Conservation (phyloP, 2,113 vertebrate genomes). For the Epinephelus cyanopodus region DNA sequence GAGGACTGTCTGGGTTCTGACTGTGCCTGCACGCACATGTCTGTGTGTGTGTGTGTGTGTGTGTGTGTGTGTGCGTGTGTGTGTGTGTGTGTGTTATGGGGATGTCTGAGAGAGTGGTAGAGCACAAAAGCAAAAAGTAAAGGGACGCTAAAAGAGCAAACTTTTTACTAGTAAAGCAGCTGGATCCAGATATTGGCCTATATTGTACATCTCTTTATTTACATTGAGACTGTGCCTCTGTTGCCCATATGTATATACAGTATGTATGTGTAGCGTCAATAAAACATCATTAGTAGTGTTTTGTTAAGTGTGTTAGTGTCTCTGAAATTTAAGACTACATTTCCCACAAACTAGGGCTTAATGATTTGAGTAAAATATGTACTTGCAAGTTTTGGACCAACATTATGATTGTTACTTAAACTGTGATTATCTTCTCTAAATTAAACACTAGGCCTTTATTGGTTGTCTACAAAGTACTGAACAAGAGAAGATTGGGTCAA, state of each 20-base stretch:
- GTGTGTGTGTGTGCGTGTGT: neutral
- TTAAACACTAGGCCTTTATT: neutral
- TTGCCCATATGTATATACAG: neutral
- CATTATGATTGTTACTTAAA: too few relatives aligned
- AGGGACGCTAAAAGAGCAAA: neutral
- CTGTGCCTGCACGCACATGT: constrained; percentile 16
- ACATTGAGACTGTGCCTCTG: neutral
- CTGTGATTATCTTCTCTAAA: neutral
- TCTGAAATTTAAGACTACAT: neutral
- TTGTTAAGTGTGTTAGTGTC: neutral
- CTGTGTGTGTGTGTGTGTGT: neutral
- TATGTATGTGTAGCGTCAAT: too few relatives aligned
- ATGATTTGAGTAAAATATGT: neutral
- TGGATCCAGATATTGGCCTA: too few relatives aligned
- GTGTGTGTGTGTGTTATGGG: neutral
- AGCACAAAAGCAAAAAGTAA: neutral
- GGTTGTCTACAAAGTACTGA: neutral
- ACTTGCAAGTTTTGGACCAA: neutral
- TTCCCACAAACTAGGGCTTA: neutral
- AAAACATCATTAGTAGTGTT: neutral
- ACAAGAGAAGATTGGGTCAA: too few relatives aligned
- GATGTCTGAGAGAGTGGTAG: neutral
- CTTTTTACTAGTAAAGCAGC: neutral
- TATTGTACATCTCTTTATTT: neutral
- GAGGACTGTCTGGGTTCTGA: constrained; percentile 53